A percentile compares a stretch with the other conserved stretches of the same genome.
Conservation (phyloP, 2,113 vertebrate species). For the Epinephelus fuscoguttatus region DNA sequence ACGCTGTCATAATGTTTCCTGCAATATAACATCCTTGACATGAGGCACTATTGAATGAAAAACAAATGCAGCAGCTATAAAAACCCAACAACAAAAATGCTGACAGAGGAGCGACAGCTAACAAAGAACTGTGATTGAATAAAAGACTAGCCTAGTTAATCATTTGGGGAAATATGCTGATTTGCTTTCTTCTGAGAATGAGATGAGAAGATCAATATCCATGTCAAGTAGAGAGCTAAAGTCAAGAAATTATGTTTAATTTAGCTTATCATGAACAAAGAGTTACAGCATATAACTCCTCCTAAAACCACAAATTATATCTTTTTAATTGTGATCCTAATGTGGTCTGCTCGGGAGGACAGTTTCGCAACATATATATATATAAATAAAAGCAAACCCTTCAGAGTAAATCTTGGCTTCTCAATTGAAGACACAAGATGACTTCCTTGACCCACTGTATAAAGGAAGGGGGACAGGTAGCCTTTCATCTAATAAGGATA, state of each 20-base stretch:
- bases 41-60: slow-evolving; percentile 10
- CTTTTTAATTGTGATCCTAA: no score
- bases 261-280: background rate
- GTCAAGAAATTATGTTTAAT: background rate
- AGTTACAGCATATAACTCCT: background rate
- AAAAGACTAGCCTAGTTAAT: background rate
- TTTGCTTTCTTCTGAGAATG: background rate
- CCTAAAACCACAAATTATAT: background rate
- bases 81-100: background rate
- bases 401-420: no score
- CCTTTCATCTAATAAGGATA: no score
- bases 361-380: no score
- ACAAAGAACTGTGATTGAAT: background rate
- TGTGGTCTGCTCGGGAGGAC: no score
- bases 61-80: background rate
- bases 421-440: no score
- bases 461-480: no score
- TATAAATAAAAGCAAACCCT: no score
- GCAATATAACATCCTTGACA: slow-evolving; percentile 35
- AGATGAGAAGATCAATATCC: background rate
- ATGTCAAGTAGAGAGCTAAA: background rate
- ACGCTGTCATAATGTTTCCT: slow-evolving; percentile 28
- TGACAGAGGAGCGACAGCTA: background rate
- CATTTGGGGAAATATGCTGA: background rate
- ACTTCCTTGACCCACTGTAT: no score